Conservation (phyloP, 2,113 vertebrate genomes). For the Tragelaphus strepsiceros region DNA sequence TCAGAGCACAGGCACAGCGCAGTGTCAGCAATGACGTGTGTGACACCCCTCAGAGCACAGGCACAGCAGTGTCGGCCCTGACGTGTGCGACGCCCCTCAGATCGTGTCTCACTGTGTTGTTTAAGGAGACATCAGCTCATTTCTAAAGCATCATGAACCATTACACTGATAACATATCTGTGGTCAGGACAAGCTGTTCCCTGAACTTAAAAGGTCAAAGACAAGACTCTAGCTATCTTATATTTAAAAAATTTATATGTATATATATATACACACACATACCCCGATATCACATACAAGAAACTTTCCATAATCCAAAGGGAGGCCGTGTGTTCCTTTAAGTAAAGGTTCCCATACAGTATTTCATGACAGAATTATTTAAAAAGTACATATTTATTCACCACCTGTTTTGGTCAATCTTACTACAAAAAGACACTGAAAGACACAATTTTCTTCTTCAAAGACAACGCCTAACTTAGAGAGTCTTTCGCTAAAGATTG, state of each 20-base stretch:
- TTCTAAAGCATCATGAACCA: slow-evolving; percentile 56
- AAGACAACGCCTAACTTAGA: slow-evolving; percentile 50
- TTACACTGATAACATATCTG: slow-evolving; percentile 33
- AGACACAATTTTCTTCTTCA: slow-evolving; percentile 30
- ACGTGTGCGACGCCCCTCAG: slow-evolving; percentile 47
- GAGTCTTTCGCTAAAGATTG: slow-evolving; percentile 68
- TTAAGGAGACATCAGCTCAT: slow-evolving; percentile 48
- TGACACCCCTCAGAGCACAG: slow-evolving; percentile 64
- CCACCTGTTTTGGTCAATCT: slow-evolving; percentile 55
- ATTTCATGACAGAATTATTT: slow-evolving; percentile 42
- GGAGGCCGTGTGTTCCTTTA: slow-evolving; percentile 2
- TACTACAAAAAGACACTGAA: slow-evolving; percentile 60
- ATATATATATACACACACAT: not conserved
- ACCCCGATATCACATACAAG: not conserved
- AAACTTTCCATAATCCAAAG: slow-evolving; percentile 40
- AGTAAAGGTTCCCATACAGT: slow-evolving; percentile 45
- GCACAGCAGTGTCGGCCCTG: slow-evolving; percentile 69
- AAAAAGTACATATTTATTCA: slow-evolving; percentile 41
- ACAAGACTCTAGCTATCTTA: slow-evolving; percentile 2
- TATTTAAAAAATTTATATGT: slow-evolving; percentile 28
- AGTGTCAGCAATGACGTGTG: no score
- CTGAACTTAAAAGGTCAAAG: slow-evolving; percentile 53
- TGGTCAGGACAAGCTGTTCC: slow-evolving; percentile 30
- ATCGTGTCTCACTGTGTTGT: slow-evolving; percentile 53
- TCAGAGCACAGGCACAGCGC: no score